These are phyloP conservation scores for Acleris sparsana DNA, from an alignment of 2,888 invertebrate genomes.

Conservation along the genomic window DNA sequence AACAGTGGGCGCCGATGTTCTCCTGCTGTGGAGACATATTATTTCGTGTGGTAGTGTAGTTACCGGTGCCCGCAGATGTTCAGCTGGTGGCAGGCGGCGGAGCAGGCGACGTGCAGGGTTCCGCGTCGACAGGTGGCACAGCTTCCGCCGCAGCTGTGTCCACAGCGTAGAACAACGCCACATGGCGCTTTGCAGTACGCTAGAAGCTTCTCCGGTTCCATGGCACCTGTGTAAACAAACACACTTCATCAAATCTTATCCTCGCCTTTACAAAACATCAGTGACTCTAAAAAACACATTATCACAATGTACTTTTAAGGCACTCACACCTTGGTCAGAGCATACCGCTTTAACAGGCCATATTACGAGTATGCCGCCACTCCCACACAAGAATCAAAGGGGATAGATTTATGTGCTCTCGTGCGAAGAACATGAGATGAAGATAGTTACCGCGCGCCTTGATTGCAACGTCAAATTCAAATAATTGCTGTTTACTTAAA, in stretches of 20 bases:
- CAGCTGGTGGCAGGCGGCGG: conserved; percentile 76
- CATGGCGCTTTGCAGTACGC: conserved; percentile 75
- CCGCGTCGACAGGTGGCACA: conserved; percentile 84
- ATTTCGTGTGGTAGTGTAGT: not conserved
- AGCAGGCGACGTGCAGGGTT: conserved; percentile 84
- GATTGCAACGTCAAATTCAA: too few species aligned
- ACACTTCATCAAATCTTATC: too few species aligned
- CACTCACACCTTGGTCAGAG: too few species aligned
- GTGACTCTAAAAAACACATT: not conserved
- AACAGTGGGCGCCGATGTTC: conserved; percentile 78
- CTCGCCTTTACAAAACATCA: not conserved
- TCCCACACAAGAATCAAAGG: too few species aligned
- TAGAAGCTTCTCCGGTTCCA: conserved; percentile 48
- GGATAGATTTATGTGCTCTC: too few species aligned
- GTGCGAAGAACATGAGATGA: too few species aligned
- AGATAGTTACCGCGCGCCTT: too few species aligned
- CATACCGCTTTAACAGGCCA: too few species aligned
- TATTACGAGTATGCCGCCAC: too few species aligned
- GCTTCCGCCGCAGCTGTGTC: conserved; percentile 78
- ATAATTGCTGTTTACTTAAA: too few species aligned
- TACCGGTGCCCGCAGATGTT: conserved; percentile 78
- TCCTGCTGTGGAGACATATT: conserved; percentile 44
- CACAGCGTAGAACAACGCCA: conserved; percentile 65
- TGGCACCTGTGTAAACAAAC: conserved; percentile 4
- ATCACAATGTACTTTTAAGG: too few species aligned